Evolutionary conservation across 1,140 invertebrate genomes (phyloP).

Genomic region (Achroia grisella): DNA sequence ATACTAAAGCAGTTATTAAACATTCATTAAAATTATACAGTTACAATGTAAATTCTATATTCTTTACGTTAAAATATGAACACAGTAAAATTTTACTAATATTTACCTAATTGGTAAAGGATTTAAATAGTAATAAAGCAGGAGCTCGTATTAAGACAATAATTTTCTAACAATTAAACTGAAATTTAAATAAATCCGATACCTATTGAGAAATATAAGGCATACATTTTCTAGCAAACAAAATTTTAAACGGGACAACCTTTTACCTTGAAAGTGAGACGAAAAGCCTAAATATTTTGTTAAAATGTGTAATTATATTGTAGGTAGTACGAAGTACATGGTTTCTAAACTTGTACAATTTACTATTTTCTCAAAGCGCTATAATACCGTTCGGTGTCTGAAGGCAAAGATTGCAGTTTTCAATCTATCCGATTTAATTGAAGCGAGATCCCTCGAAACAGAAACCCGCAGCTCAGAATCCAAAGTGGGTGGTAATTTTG

Average conservation of each 20-base stretch:
- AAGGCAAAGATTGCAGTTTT: background rate
- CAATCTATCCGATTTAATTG: conserved; percentile 16
- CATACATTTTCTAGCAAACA: conserved; percentile 8
- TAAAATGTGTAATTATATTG: background rate
- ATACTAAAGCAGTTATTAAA: background rate
- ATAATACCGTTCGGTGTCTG: background rate
- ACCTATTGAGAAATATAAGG: too few relatives aligned
- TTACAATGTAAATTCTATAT: conserved; percentile 3
- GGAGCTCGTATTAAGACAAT: too few relatives aligned
- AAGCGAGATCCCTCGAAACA: conserved; percentile 36
- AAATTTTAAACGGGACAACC: conserved; percentile 26
- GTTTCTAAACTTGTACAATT: background rate
- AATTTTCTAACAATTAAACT: too few relatives aligned
- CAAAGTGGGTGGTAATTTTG: conserved; percentile 27
- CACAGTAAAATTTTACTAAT: conserved; percentile 13
- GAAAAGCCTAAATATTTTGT: conserved; percentile 18
- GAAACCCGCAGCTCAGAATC: conserved; percentile 34
- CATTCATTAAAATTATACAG: conserved; percentile 6
- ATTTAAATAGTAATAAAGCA: background rate
- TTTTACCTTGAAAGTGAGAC: conserved; percentile 51
- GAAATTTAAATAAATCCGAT: too few relatives aligned
- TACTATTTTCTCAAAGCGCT: background rate
- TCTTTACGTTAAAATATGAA: conserved; percentile 15
- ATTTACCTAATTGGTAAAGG: conserved; percentile 1
- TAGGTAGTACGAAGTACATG: too few relatives aligned